Base-by-base conservation (phyloP, 2,113 vertebrate genomes). In the Nettapus auritus region DNA sequence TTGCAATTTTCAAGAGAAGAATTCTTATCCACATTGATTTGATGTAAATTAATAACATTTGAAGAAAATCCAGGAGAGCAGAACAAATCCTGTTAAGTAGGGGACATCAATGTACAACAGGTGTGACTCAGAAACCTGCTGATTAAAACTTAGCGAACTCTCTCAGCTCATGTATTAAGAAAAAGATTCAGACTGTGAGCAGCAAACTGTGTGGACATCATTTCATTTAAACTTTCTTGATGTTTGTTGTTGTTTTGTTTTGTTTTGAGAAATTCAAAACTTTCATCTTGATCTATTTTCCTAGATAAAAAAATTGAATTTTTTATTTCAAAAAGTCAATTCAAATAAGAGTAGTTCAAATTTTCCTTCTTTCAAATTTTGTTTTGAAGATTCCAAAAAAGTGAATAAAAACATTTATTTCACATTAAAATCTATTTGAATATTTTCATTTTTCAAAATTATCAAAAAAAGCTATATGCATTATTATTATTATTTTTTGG, bases 191-290 rank as follows among this genome's bases (percentile, higher is more conserved):
- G 22, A 71, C 10, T 63, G 23, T 38, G 11, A 62, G 3, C 3
- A 62, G 7, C 21, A 38, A 67, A 63, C 2, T 44, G 2, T 7
- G 50, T 6, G 21, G 6, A 1, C 6, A 40, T 42, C 0, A 29
- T 44, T 82, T 71, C 4, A 31, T 6, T 42, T 60, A n/a, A 2
- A 6, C 1, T 60, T 74, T 9, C 13, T 60, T 69, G 3, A 8
- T 70, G 46, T 48, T 48, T 48, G 46, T 48, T 21, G 20, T 48
- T 48, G 20, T 48, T 19, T 19, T 48, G 20, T 19, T 52, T 22
- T 11, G 56, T 36, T 38, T 4, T 2, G 10, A 48, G 26, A 55
- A 63, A 86, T 46, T 22, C 3, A 71, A 36, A 22, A 13, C 0
- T 1, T 15, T 29, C 60, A 23, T 19, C 2, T 22, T 63, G 0